Evolutionary conservation across 1,140 invertebrate genomes (phyloP), one percentile per base, ranked within the genome.

Genomic region (Chrysopa pallens): DNA sequence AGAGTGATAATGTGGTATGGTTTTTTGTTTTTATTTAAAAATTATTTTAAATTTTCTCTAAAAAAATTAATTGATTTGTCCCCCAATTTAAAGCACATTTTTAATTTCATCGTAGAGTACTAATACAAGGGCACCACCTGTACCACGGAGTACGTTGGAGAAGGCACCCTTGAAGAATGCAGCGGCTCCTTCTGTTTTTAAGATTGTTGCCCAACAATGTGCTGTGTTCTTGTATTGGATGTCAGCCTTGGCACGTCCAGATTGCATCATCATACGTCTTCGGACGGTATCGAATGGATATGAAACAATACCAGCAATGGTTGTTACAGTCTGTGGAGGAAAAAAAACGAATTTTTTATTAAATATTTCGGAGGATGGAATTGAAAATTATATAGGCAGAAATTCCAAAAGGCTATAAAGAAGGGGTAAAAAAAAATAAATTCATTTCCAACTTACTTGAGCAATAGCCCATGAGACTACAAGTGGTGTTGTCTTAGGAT

Each of bases 221-320:
- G 76, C 51, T 8, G 80, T 84, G 63, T 59, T 79, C 58, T 74
- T 82, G 72, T 84, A 84, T 50, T 76, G 58, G 42, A 77, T 71
- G 9, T 84, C 78, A 28, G 53, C 52, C 54, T 75, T 73, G 31
- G 72, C 66, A 48, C 74, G 69, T 14, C 80, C 80, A 56, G 78
- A 80, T 66, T 84, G 79, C 81, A 85, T 85, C 82, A 90, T 90
- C 84, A 90, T 88, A 59, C 86, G 76, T 61, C 86, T 74, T 66
- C 86, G 72, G 38, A 90, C 85, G 38, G 86, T 90, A 61, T 90
- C 86, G 60, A 87, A 85, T 51, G 86, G 86, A 72, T 90, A 90
- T 11, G 84, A 87, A 40, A 87, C 70, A 47, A 89, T 60, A 54
- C 59, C 58, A 40, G 59, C 54, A 41, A 60, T 45, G 40, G 59